Evolutionary conservation across 1,140 invertebrate genomes (phyloP), one percentile per base, ranked within the genome.

Genomic region (Drosophila sechellia): DNA sequence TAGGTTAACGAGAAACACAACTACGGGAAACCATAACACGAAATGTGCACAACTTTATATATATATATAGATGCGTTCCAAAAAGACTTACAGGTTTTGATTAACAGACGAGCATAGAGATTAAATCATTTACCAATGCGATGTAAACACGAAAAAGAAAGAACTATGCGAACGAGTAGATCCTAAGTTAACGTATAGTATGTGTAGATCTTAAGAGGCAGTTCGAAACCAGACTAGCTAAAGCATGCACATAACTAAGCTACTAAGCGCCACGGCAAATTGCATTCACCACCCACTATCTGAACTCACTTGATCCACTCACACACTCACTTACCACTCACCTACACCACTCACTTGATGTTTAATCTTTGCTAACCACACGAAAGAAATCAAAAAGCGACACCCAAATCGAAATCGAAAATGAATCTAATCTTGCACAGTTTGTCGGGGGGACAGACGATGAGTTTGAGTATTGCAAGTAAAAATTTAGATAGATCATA

Each of bases 1-100:
- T 75, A 80, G 70, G 53, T 64, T 75, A 37, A 68, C 31, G 48
- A 65, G 40, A 34, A 68, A 61, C 54, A 37, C 57, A 71, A 50
- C 56, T 79, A 81, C 50, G 56, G 60, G 35, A 70, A 50, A 68
- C 20, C 43, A 60, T 45, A 65, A 65, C 45, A 64, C 64, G 31
- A 65, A 68, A 75, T 66, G 63, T 77, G 81, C 81, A 85, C 81
- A 80, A 85, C 56, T 86, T 85, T 61, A 74, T 81, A 68, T 43
- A 68, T 64, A 68, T 80, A 68, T 42, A 66, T 68, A 68, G 81
- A 81, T 77, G 81, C 77, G 81, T 86, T 85, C 79, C 60, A 86
- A 85, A 84, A 83, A 85, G 81, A 85, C 81, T 86, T 85, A 86
- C 69, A 81, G 77, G 77, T 79, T 85, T 84, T 73, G 73, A 76